A percentile compares a stretch with the other conserved stretches of the same genome.
phyloP scores from a whole-genome alignment of 2,888 invertebrate genomes.

The Brassicogethes aeneus region DNA sequence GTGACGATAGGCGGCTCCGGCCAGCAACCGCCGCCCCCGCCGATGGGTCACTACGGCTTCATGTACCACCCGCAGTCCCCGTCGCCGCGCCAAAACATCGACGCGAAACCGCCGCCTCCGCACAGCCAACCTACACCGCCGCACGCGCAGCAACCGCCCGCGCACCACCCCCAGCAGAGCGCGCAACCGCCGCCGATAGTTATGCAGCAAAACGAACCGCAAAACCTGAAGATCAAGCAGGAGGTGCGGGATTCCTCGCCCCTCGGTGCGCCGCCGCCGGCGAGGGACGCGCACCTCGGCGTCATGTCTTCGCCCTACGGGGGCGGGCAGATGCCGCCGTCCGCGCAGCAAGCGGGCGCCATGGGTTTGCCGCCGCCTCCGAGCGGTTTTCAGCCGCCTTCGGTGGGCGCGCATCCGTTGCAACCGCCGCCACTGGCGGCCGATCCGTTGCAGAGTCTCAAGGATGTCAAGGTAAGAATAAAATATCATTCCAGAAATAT shows the following conservation, averaged over 20 bases:
- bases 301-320: constrained; percentile 14
- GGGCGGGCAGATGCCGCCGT: neutral
- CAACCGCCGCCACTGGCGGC: constrained; percentile 11
- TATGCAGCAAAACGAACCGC: constrained; percentile 52
- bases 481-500: too few species aligned
- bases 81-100: constrained; percentile 25
- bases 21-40: constrained; percentile 31
- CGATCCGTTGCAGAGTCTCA: constrained; percentile 68
- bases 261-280: neutral
- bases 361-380: constrained; percentile 16
- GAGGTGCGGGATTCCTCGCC: constrained; percentile 45
- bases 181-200: constrained; percentile 13
- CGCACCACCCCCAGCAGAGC: constrained; percentile 7
- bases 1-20: constrained; percentile 52
- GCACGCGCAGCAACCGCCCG: neutral
- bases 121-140: neutral
- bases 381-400: constrained; percentile 15
- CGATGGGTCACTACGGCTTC: constrained; percentile 54
- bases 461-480: constrained; percentile 69
- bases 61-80: constrained; percentile 41
- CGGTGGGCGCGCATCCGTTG: too few species aligned
- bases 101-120: neutral
- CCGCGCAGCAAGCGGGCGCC: neutral
- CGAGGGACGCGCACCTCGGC: constrained; percentile 2
- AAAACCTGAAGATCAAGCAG: constrained; percentile 65